Percentiles rank a stretch among this genome's conserved stretches.
phyloP scores from a whole-genome alignment of 2,888 invertebrate genomes.

The Aelia acuminata region DNA sequence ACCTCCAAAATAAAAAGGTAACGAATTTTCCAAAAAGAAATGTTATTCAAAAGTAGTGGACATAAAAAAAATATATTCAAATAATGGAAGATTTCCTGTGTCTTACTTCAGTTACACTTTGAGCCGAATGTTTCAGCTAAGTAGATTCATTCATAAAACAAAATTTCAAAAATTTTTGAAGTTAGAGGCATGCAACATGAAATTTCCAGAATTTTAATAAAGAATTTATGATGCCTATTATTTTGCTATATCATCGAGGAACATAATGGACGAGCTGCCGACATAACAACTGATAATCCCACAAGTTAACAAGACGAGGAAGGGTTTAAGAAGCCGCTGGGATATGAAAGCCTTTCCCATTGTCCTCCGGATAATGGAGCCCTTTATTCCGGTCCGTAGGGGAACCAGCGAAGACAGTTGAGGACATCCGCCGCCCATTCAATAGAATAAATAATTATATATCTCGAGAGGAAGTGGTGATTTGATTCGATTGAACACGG shows the following conservation, averaged over 20 bases:
- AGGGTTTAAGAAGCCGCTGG: slow-evolving; percentile 28
- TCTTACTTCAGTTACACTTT: too few relatives aligned
- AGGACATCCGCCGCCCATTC: slow-evolving; percentile 44
- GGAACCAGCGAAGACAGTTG: slow-evolving; percentile 38
- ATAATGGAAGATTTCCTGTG: too few relatives aligned
- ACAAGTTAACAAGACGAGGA: slow-evolving; percentile 26
- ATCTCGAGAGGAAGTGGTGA: slow-evolving; percentile 38
- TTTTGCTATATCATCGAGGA: not conserved
- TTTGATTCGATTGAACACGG: slow-evolving; percentile 51
- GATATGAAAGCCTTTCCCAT: slow-evolving; percentile 23
- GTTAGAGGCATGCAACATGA: not conserved
- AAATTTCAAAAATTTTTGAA: too few relatives aligned
- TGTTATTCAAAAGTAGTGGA: too few relatives aligned
- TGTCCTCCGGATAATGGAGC: slow-evolving; percentile 28
- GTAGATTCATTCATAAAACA: too few relatives aligned
- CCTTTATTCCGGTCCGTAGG: slow-evolving; percentile 24
- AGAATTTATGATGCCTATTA: not conserved
- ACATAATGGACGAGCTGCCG: not conserved
- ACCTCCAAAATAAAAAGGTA: too few relatives aligned
- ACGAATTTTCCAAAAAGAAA: too few relatives aligned
- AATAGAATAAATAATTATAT: slow-evolving; percentile 51
- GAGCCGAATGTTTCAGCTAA: too few relatives aligned
- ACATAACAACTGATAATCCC: not conserved
- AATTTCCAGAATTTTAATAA: too few relatives aligned
- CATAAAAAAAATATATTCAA: too few relatives aligned